Evolutionary conservation across 2,888 invertebrate genomes (phyloP).

Genomic region (Hololepta plana): DNA sequence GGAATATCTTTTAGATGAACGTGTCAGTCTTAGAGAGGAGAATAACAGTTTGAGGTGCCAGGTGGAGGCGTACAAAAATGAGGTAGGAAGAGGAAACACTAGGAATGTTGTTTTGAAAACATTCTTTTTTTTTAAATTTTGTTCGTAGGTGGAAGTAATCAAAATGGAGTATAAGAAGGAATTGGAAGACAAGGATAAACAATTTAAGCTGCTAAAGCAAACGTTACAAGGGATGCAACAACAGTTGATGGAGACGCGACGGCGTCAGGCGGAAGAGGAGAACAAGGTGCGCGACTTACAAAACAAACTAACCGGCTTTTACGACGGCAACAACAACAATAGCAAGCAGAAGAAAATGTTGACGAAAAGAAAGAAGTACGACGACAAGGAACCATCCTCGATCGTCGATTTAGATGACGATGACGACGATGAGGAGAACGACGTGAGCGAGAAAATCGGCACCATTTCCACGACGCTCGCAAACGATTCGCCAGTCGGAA

Average conservation of each 20-base stretch:
- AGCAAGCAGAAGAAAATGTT: constrained; percentile 6
- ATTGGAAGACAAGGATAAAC: constrained; percentile 68
- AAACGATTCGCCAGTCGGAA: too few relatives aligned
- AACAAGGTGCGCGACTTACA: constrained; percentile 33
- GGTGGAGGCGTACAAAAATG: constrained; percentile 85
- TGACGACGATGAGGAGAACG: constrained; percentile 21
- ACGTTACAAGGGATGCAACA: constrained; percentile 42
- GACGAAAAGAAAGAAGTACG: constrained; percentile 6
- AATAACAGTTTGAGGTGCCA: constrained; percentile 82
- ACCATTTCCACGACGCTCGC: too few relatives aligned
- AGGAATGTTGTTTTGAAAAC: not conserved
- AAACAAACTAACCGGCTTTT: constrained; percentile 17
- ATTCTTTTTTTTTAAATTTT: constrained; percentile 2
- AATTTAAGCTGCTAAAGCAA: constrained; percentile 55
- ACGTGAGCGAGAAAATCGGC: too few relatives aligned
- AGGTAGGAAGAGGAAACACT: constrained; percentile 25
- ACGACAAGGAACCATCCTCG: constrained; percentile 29
- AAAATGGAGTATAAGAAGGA: constrained; percentile 65
- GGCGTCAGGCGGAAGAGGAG: constrained; percentile 35
- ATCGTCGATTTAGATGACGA: constrained; percentile 31
- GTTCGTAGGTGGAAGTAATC: constrained; percentile 51
- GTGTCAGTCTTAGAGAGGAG: constrained; percentile 64
- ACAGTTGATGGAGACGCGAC: constrained; percentile 36
- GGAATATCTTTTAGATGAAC: too few relatives aligned
- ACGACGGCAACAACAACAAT: too few relatives aligned